Conservation (phyloP, 2,113 vertebrate species). For the Suncus etruscus region DNA sequence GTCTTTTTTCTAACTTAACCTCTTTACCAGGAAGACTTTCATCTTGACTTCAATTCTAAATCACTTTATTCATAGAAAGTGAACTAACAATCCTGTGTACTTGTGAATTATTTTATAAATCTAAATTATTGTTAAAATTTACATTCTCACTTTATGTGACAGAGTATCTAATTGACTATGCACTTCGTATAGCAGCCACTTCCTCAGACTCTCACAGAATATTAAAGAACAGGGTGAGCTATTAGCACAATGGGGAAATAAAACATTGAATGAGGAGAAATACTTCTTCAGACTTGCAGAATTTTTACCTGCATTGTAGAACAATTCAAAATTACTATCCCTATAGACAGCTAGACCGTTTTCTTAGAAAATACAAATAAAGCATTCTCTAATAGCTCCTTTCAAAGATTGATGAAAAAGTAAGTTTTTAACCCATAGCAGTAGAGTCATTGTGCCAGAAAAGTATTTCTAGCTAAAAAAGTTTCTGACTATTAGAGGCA, state of each 20-base stretch:
- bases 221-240: slow-evolving; percentile 6
- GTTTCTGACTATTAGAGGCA: neutral
- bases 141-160: slow-evolving; percentile 60
- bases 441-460: slow-evolving; percentile 66
- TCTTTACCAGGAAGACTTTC: slow-evolving; percentile 77
- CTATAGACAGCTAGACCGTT: neutral
- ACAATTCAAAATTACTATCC: slow-evolving; percentile 4
- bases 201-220: slow-evolving; percentile 55
- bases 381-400: neutral
- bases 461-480: slow-evolving; percentile 50
- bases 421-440: slow-evolving; percentile 41
- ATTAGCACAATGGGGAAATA: slow-evolving; percentile 23
- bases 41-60: slow-evolving; percentile 72
- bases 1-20: slow-evolving; percentile 70
- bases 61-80: slow-evolving; percentile 77
- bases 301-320: slow-evolving; percentile 57
- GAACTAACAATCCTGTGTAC: slow-evolving; percentile 77
- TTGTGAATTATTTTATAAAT: slow-evolving; percentile 72
- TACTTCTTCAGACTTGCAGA: neutral
- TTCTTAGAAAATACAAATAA: slow-evolving; percentile 63
- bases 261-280: neutral
- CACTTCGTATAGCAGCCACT: slow-evolving; percentile 49
- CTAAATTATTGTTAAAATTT: slow-evolving; percentile 79
- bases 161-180: slow-evolving; percentile 59
- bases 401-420: slow-evolving; percentile 34